A percentile compares a stretch with the other conserved stretches of the same genome.
Conservation (phyloP, 2,888 invertebrate genomes). For the Leptura quadrifasciata region DNA sequence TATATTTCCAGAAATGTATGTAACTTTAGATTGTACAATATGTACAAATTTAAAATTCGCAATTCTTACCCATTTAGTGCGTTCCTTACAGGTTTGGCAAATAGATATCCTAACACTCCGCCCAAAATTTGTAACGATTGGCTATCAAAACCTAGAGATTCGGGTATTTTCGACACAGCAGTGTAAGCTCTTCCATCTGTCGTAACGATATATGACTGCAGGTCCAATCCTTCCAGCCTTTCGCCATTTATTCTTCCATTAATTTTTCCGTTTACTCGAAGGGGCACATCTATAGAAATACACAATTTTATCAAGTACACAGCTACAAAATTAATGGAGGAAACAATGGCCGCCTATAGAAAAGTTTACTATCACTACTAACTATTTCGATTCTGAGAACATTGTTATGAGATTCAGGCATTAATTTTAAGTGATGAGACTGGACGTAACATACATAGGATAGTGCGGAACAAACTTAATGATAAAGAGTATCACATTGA, state of each 20-base stretch:
- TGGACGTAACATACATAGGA: too few relatives aligned
- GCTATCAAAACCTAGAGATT: conserved; percentile 84
- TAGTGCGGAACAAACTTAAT: too few relatives aligned
- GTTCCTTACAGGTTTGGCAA: conserved; percentile 86
- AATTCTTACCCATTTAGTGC: conserved; percentile 83
- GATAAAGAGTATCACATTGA: too few relatives aligned
- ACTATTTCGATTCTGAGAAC: too few relatives aligned
- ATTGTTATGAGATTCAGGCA: too few relatives aligned
- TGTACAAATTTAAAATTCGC: too few relatives aligned
- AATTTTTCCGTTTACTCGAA: conserved; percentile 93
- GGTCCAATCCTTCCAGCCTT: conserved; percentile 83
- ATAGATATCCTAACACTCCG: conserved; percentile 93
- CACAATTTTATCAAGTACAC: background rate
- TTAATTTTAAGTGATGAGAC: too few relatives aligned
- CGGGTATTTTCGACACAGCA: conserved; percentile 89
- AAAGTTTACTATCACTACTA: too few relatives aligned
- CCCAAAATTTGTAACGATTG: conserved; percentile 91
- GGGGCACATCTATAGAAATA: conserved; percentile 82
- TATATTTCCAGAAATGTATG: too few relatives aligned
- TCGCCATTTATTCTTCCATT: conserved; percentile 88
- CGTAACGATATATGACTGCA: conserved; percentile 95
- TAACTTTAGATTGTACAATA: too few relatives aligned
- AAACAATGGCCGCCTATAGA: too few relatives aligned
- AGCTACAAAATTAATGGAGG: background rate
- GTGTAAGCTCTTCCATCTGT: conserved; percentile 92